Conservation (phyloP, 1,140 invertebrate genomes). For the Caenorhabditis latens region DNA sequence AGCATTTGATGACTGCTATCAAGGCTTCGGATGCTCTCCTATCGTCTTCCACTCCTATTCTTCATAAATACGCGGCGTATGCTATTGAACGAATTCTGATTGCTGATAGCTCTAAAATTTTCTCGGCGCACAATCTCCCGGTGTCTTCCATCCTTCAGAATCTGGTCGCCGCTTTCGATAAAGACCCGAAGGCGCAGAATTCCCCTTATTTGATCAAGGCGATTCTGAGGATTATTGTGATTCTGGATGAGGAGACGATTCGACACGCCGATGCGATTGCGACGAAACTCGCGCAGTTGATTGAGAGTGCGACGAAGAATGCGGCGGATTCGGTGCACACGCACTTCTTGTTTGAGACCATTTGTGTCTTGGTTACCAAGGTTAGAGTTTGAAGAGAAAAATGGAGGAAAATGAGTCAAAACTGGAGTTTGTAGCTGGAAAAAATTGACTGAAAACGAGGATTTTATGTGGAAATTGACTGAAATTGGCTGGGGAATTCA, state of each 20-base stretch:
- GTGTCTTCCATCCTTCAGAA: conserved; percentile 50
- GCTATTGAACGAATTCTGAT: conserved; percentile 55
- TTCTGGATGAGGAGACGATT: conserved; percentile 59
- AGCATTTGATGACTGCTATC: conserved; percentile 54
- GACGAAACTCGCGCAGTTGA: conserved; percentile 32
- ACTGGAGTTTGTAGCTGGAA: too few relatives aligned
- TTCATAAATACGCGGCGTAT: conserved; percentile 63
- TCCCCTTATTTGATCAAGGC: conserved; percentile 63
- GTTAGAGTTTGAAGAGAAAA: background rate
- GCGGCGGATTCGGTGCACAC: conserved; percentile 63
- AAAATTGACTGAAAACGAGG: too few relatives aligned
- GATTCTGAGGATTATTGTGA: conserved; percentile 59
- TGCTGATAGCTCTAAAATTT: background rate
- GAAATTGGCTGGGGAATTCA: too few relatives aligned
- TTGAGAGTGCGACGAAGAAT: conserved; percentile 53
- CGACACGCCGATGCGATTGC: conserved; percentile 59
- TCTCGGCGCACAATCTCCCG: conserved; percentile 36
- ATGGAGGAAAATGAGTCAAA: background rate
- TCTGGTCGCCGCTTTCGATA: conserved; percentile 51
- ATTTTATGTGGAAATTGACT: background rate
- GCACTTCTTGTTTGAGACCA: conserved; percentile 62
- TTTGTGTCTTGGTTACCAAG: conserved; percentile 62
- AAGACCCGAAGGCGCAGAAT: conserved; percentile 60
- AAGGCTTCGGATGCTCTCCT: conserved; percentile 38
- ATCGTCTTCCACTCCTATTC: conserved; percentile 13